Percentiles rank a stretch among this genome's conserved stretches.
phyloP scores from a whole-genome alignment of 2,888 invertebrate genomes.

The Bruchidius siliquastri region DNA sequence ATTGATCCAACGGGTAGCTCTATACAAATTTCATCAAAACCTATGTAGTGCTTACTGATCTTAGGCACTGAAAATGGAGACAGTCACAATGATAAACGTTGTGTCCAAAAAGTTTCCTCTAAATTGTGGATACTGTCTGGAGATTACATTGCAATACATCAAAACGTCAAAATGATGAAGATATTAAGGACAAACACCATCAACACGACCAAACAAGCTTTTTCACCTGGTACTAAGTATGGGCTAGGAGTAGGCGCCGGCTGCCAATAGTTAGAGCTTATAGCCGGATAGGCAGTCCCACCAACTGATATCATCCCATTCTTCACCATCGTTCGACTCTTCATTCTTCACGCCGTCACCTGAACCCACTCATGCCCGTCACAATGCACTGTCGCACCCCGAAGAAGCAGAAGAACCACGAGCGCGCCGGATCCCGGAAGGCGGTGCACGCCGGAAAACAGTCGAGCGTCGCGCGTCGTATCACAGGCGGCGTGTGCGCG shows the following conservation, averaged over 20 bases:
- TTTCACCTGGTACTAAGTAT: constrained; percentile 77
- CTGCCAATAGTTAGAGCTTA: constrained; percentile 80
- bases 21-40: too few species aligned
- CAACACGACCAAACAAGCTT: too few species aligned
- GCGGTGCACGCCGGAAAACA: not conserved
- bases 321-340: constrained; percentile 37
- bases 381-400: not conserved
- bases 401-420: not conserved
- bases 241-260: constrained; percentile 75
- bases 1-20: too few species aligned
- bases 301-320: constrained; percentile 18
- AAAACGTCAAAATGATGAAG: too few species aligned
- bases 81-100: too few species aligned
- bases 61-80: too few species aligned
- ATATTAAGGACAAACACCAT: too few species aligned
- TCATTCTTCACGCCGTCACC: constrained; percentile 25
- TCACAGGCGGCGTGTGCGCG: not conserved
- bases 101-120: too few species aligned
- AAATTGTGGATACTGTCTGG: too few species aligned
- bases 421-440: not conserved
- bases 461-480: not conserved
- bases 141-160: too few species aligned
- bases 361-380: not conserved
- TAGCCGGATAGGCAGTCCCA: constrained; percentile 61
- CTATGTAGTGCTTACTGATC: too few species aligned